Evolutionary conservation across 2,113 vertebrate genomes (phyloP).

Genomic region (Anolis carolinensis): DNA sequence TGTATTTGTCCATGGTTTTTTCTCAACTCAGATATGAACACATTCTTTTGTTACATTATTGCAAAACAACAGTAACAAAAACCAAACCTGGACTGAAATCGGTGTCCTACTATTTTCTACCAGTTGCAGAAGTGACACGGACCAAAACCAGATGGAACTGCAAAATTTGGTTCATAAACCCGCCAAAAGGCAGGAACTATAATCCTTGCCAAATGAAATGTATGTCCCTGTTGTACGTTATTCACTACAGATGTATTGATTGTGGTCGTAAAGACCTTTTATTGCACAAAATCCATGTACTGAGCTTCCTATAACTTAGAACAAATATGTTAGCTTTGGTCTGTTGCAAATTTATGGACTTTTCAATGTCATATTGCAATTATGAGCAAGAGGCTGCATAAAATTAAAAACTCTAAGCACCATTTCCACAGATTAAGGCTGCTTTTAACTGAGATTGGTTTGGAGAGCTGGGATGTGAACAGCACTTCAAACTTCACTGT

Average conservation of each 20-base stretch:
- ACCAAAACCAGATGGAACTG: constrained; percentile 11
- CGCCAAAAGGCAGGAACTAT: no score
- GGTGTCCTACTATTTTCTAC: background rate
- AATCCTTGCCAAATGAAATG: background rate
- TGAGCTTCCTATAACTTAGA: background rate
- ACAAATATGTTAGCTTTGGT: background rate
- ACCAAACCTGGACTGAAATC: background rate
- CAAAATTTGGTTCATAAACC: background rate
- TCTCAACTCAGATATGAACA: background rate
- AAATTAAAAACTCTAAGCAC: background rate
- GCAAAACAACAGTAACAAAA: background rate
- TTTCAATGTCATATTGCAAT: background rate
- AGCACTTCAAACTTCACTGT: no score
- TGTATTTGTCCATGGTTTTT: no score
- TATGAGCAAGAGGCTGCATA: background rate
- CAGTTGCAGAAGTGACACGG: background rate
- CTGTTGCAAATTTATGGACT: background rate
- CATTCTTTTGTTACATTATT: background rate
- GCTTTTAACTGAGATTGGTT: background rate
- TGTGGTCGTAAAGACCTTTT: background rate
- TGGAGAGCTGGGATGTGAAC: background rate
- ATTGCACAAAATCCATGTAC: background rate
- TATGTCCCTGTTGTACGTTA: background rate
- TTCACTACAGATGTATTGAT: background rate
- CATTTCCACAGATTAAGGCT: background rate